Evolutionary conservation across 1,140 invertebrate species (phyloP).

Genomic region (Zaprionus gabonicus): DNA sequence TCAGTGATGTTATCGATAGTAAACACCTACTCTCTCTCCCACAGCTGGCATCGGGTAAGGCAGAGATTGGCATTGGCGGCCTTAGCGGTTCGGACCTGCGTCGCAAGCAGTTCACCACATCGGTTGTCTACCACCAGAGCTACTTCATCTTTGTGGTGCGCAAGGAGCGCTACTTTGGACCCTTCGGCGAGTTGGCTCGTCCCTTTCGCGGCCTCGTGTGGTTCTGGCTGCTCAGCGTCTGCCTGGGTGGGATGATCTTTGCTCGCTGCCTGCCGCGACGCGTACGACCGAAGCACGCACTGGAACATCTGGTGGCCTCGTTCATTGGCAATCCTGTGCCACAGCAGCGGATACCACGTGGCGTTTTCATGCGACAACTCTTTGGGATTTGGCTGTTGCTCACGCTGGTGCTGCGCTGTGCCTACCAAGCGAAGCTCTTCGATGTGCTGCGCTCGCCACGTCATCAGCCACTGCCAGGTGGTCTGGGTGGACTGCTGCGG

Average conservation of each 20-base stretch:
- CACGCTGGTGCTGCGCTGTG: slow-evolving; percentile 58
- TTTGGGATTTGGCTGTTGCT: slow-evolving; percentile 58
- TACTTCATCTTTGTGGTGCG: slow-evolving; percentile 64
- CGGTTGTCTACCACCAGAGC: slow-evolving; percentile 59
- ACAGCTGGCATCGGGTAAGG: slow-evolving; percentile 35
- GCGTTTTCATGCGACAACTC: slow-evolving; percentile 36
- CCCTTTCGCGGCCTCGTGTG: slow-evolving; percentile 52
- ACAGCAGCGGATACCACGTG: slow-evolving; percentile 17
- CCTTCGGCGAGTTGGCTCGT: slow-evolving; percentile 33
- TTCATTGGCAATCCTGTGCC: slow-evolving; percentile 50
- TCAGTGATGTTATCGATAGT: not conserved
- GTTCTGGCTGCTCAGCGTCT: slow-evolving; percentile 17
- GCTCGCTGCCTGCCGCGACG: slow-evolving; percentile 19
- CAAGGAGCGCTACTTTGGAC: slow-evolving; percentile 27
- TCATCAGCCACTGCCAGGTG: slow-evolving; percentile 36
- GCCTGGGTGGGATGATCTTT: slow-evolving; percentile 24
- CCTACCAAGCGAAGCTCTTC: slow-evolving; percentile 69
- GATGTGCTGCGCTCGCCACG: slow-evolving; percentile 49
- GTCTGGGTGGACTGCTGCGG: slow-evolving; percentile 30
- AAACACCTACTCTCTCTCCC: not conserved
- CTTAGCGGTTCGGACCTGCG: slow-evolving; percentile 59
- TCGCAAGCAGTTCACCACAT: slow-evolving; percentile 48
- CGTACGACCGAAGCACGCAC: slow-evolving; percentile 9
- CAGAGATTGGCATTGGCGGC: slow-evolving; percentile 58
- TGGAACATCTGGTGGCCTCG: slow-evolving; percentile 44